Evolutionary conservation across 2,797 vertebrate species (phyloP).

Genomic region (Cuniculus paca): DNA sequence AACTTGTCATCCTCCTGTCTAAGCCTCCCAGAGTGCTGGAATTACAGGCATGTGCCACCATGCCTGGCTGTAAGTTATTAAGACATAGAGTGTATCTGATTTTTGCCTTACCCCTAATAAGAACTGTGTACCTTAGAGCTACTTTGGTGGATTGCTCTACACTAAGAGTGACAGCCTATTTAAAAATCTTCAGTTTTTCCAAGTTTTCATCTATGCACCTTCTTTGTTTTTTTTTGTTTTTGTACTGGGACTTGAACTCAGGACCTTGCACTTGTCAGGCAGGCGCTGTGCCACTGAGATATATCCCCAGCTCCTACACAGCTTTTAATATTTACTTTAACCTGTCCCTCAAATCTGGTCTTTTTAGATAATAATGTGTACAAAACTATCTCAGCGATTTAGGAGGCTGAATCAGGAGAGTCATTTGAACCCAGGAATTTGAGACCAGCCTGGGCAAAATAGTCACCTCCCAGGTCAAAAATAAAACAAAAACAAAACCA

Average conservation of each 20-base stretch:
- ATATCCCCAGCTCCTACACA: too few relatives aligned
- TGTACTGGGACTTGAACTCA: too few relatives aligned
- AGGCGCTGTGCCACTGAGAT: too few relatives aligned
- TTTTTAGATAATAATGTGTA: slow-evolving; percentile 41
- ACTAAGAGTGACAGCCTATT: not conserved
- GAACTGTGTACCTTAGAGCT: slow-evolving; percentile 3
- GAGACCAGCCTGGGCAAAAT: not conserved
- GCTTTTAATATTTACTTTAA: slow-evolving; percentile 9
- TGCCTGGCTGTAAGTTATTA: not conserved
- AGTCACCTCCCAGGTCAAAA: not conserved
- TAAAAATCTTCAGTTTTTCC: slow-evolving; percentile 21
- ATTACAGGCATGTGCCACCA: not conserved
- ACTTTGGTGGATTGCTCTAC: slow-evolving; percentile 7
- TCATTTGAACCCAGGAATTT: not conserved
- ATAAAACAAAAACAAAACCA: not conserved
- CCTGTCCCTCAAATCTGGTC: not conserved
- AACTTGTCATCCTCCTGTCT: not conserved
- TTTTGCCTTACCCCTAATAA: not conserved
- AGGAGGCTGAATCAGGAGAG: not conserved
- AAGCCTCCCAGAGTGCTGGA: not conserved
- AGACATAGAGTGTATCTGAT: not conserved
- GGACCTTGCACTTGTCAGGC: too few relatives aligned
- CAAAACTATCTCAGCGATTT: not conserved
- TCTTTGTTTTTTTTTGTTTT: not conserved
- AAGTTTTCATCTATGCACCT: not conserved